Evolutionary conservation across 2,113 vertebrate species (phyloP), one percentile per base, ranked within the genome.

Genomic region (Stegastes partitus): DNA sequence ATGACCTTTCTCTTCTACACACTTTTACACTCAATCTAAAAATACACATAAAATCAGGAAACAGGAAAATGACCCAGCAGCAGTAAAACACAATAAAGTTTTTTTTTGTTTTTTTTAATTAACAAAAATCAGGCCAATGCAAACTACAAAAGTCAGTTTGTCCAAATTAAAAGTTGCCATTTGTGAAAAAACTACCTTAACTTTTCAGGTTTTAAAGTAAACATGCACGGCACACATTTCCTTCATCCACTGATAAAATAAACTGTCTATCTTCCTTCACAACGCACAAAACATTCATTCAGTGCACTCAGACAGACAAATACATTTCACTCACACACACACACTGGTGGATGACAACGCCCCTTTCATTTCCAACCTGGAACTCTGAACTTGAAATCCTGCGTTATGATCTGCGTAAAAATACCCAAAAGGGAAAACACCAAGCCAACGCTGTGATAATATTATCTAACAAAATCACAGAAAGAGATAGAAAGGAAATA

Each of bases 291-390:
- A 76, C 47, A 47, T 45, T 54, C 61, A 74, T 78, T 85, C 55
- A 68, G 28, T 59, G 21, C 23, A 22, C 54, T 34, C 22, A 65
- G 23, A 77, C 22, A 65, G 23, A 77, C 25, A 28, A 55, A 42
- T 50, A 16, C 34, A 53, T 55, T 49, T 57, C 2, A 47, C 21
- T 21, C 58, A 53, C 39, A 45, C 49, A 62, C 74, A 26, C 67
- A 59, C 68, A 67, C 11, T 39, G 21, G 65, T 18, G 49, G 21
- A 55, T 61, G 86, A 90, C 88, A 87, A 89, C 90, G 89, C 89
- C 91, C 89, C 90, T 92, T 92, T 87, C 69, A 82, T 84, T 90
- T 69, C 86, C 71, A 74, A 16, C 34, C 28, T 31, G 28, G 28
- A 31, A 31, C 31, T 62, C 45, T 66, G 23, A 66, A 77, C 44